phyloP scores from a whole-genome alignment of 2,888 invertebrate genomes.

The Mimas tiliae region DNA sequence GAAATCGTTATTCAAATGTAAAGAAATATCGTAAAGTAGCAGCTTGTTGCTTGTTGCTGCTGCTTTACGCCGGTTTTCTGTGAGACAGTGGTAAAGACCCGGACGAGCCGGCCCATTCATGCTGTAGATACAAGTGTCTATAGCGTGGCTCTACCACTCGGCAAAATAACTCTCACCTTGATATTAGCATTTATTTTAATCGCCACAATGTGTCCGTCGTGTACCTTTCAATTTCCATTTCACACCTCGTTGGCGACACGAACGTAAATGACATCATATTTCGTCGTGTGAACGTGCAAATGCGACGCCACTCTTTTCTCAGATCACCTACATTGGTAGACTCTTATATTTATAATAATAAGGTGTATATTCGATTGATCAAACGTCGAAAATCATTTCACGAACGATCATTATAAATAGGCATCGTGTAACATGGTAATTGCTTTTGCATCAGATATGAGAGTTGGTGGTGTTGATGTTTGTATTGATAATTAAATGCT shows the following conservation, averaged over 20 bases:
- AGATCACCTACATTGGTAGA: not conserved
- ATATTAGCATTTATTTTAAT: not conserved
- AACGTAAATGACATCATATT: conserved; percentile 49
- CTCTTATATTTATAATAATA: not conserved
- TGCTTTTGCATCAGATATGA: not conserved
- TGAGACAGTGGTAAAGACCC: no score
- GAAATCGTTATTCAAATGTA: no score
- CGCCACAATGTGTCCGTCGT: conserved; percentile 22
- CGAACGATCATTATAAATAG: not conserved
- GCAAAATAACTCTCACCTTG: no score
- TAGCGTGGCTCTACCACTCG: no score
- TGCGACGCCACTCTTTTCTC: conserved; percentile 9
- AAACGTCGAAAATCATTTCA: not conserved
- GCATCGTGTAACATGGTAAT: conserved; percentile 17
- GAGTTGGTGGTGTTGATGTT: conserved; percentile 22
- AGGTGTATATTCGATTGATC: conserved; percentile 1
- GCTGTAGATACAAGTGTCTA: no score
- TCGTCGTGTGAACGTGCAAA: conserved; percentile 37
- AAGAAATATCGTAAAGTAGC: no score
- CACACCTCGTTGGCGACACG: conserved; percentile 37
- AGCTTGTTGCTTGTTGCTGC: no score
- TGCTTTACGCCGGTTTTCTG: no score
- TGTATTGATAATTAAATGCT: conserved; percentile 23
- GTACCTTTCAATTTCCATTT: conserved; percentile 44
- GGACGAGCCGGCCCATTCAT: no score